These are phyloP conservation scores for Arbacia lixula DNA, from an alignment of 53 echinoderm and acorn worm genomes.

Conservation along the genomic window DNA sequence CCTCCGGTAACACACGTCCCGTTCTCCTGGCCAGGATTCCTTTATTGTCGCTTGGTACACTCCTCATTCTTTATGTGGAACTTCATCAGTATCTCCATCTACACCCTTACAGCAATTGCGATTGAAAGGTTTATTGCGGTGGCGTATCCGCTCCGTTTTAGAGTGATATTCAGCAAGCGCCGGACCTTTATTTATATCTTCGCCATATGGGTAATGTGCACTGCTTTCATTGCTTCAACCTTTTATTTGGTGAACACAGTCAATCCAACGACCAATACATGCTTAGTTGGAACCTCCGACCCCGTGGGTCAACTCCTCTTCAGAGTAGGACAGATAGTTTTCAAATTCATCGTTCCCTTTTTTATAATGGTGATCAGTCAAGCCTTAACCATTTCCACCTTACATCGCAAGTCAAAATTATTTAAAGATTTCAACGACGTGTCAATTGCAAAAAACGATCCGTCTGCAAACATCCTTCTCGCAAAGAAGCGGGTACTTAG, in stretches of 20 bases:
- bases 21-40: neutral
- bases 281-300: neutral
- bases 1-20: constrained; percentile 6
- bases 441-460: neutral
- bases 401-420: constrained; percentile 13
- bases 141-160: neutral
- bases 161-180: constrained; percentile 7
- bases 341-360: constrained; percentile 12
- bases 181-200: constrained; percentile 3
- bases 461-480: neutral
- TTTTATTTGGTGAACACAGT: constrained; percentile 29
- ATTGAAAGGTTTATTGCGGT: constrained; percentile 13
- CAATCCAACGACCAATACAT: neutral
- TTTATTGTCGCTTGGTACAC: constrained; percentile 10
- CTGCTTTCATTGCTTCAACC: too few species aligned
- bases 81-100: constrained; percentile 13
- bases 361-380: constrained; percentile 27
- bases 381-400: neutral
- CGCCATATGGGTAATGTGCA: neutral
- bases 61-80: constrained; percentile 7
- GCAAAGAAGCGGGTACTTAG: neutral
- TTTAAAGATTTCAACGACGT: neutral
- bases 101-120: constrained; percentile 9
- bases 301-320: neutral
- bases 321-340: neutral